These are phyloP conservation scores for Herpailurus yagouaroundi DNA, from an alignment of 2,113 vertebrate genomes.

Conservation along the genomic window DNA sequence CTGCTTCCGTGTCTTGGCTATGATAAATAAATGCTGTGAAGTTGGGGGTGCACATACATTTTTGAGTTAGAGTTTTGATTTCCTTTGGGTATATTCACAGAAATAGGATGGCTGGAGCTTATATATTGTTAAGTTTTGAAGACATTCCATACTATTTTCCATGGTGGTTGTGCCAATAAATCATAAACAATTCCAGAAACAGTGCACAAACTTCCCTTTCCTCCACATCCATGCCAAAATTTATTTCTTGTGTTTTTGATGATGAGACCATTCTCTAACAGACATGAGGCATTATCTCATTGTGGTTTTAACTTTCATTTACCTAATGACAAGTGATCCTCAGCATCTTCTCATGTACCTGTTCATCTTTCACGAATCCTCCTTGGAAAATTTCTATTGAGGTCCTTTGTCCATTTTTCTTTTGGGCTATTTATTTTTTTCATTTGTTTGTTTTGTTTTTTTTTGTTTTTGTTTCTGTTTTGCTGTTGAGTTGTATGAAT, in stretches of 20 bases:
- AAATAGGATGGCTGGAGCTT: neutral
- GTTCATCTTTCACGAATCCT: neutral
- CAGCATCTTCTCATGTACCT: neutral
- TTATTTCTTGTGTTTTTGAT: neutral
- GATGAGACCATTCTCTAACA: neutral
- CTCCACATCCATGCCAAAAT: neutral
- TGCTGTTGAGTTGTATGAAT: neutral
- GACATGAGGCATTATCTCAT: neutral
- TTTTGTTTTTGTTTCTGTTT: neutral
- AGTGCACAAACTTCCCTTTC: neutral
- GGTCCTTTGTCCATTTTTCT: neutral
- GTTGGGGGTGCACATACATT: neutral
- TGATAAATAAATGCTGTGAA: neutral
- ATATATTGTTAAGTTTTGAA: neutral
- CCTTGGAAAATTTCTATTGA: neutral
- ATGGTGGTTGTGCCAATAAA: neutral
- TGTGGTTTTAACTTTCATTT: neutral
- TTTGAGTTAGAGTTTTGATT: neutral
- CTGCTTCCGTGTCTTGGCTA: neutral
- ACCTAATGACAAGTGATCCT: neutral
- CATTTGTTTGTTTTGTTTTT: neutral
- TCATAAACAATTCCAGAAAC: neutral
- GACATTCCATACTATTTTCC: neutral
- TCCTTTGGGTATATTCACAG: neutral
- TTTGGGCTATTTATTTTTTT: neutral